A percentile compares a stretch with the other conserved stretches of the same genome.
Conservation (phyloP, 2,888 invertebrate species). For the Stenotaenia linearis region DNA sequence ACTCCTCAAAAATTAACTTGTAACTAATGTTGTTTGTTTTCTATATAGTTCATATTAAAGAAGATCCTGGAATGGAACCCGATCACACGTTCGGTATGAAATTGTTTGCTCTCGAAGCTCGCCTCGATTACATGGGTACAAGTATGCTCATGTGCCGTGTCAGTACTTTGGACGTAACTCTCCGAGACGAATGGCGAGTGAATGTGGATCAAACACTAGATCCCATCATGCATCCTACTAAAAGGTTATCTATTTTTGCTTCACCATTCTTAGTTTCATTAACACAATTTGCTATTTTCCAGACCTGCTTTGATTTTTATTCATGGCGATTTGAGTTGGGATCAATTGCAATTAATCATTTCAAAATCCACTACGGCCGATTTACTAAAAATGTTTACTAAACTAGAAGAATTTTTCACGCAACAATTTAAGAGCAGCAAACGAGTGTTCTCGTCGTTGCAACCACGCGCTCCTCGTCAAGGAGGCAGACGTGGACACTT, state of each 20-base stretch:
- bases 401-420: slow-evolving; percentile 94
- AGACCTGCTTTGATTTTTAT: slow-evolving; percentile 84
- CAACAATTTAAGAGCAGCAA: slow-evolving; percentile 96
- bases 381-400: slow-evolving; percentile 91
- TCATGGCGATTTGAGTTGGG: slow-evolving; percentile 89
- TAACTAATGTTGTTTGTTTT: slow-evolving; percentile 44
- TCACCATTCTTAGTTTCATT: slow-evolving; percentile 26
- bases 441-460: slow-evolving; percentile 70
- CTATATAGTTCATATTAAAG: slow-evolving; percentile 68
- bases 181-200: slow-evolving; percentile 83
- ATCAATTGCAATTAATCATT: slow-evolving; percentile 93
- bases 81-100: slow-evolving; percentile 77
- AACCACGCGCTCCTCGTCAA: slow-evolving; percentile 45
- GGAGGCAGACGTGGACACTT: slow-evolving; percentile 27
- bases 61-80: slow-evolving; percentile 83
- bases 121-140: slow-evolving; percentile 98
- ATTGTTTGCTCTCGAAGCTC: slow-evolving; percentile 76
- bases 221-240: slow-evolving; percentile 57
- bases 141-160: slow-evolving; percentile 86
- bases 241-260: too few species aligned
- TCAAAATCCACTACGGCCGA: slow-evolving; percentile 95
- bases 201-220: slow-evolving; percentile 48
- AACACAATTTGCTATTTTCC: slow-evolving; percentile 40
- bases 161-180: slow-evolving; percentile 69
- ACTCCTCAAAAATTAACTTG: background rate